A percentile compares a stretch with the other conserved stretches of the same genome.
Conservation (phyloP, 2,888 invertebrate species). For the Xylota segnis region DNA sequence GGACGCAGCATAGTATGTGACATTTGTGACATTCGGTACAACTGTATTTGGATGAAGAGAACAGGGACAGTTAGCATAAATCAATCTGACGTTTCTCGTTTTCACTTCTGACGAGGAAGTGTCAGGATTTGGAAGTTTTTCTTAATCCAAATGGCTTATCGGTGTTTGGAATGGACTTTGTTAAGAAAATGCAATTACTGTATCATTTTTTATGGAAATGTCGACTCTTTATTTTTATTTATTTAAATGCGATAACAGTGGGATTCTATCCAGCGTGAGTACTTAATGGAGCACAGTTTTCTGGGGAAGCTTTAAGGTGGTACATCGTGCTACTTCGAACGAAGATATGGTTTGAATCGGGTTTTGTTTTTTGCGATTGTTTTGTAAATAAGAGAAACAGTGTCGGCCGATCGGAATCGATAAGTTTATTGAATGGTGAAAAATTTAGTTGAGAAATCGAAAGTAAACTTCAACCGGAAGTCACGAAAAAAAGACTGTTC, state of each 20-base stretch:
- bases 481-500: no score
- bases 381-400: constrained; percentile 1
- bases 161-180: neutral
- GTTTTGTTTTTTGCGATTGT: neutral
- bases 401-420: neutral
- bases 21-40: constrained; percentile 3
- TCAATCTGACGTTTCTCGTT: constrained; percentile 20
- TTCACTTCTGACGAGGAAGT: neutral
- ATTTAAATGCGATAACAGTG: constrained; percentile 1
- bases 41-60: neutral
- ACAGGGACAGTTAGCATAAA: constrained; percentile 27
- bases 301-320: constrained; percentile 16
- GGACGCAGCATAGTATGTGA: neutral
- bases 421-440: neutral
- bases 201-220: constrained; percentile 5
- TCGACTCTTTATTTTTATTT: neutral
- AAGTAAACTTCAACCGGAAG: no score
- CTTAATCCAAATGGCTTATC: constrained; percentile 2
- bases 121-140: constrained; percentile 8
- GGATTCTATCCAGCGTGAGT: constrained; percentile 4
- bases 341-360: neutral
- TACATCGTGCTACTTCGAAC: constrained; percentile 24
- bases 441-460: no score
- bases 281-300: constrained; percentile 45
- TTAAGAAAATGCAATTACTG: constrained; percentile 15